Percentiles rank a stretch among this genome's conserved stretches.
These are phyloP conservation scores for Bruchidius siliquastri DNA, from an alignment of 2,888 invertebrate genomes.

Conservation along the genomic window DNA sequence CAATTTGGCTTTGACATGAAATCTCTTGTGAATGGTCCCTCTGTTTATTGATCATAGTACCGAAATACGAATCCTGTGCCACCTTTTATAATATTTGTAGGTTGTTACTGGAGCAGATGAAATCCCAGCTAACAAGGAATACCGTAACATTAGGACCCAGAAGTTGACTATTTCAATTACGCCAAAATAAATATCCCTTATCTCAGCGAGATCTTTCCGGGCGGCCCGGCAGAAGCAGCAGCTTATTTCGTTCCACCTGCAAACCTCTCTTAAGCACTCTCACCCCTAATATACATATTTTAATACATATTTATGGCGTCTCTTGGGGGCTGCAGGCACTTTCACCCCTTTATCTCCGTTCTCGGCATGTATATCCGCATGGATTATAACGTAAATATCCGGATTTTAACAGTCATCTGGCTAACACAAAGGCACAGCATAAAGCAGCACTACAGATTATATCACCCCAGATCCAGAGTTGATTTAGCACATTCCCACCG, in stretches of 20 bases:
- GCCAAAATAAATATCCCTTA: not conserved
- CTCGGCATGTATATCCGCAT: not conserved
- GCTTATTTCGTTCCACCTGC: not conserved
- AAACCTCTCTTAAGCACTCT: not conserved
- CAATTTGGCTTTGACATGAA: no score
- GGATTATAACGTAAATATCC: not conserved
- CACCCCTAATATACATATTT: not conserved
- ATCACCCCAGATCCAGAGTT: not conserved
- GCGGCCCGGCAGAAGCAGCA: not conserved
- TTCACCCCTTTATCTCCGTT: not conserved
- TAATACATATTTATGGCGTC: not conserved
- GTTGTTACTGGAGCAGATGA: no score
- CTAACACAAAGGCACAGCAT: not conserved
- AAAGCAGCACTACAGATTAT: not conserved
- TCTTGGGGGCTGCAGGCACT: not conserved
- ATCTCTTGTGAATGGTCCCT: no score
- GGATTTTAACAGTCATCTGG: not conserved
- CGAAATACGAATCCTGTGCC: no score
- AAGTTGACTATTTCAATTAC: not conserved
- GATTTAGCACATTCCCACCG: not conserved
- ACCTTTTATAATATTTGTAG: no score
- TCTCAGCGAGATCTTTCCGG: not conserved
- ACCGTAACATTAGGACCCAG: no score
- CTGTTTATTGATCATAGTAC: no score
- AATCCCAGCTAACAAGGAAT: no score